These are phyloP conservation scores for Zaprionus gabonicus DNA, from an alignment of 1,140 invertebrate species.

Conservation along the genomic window DNA sequence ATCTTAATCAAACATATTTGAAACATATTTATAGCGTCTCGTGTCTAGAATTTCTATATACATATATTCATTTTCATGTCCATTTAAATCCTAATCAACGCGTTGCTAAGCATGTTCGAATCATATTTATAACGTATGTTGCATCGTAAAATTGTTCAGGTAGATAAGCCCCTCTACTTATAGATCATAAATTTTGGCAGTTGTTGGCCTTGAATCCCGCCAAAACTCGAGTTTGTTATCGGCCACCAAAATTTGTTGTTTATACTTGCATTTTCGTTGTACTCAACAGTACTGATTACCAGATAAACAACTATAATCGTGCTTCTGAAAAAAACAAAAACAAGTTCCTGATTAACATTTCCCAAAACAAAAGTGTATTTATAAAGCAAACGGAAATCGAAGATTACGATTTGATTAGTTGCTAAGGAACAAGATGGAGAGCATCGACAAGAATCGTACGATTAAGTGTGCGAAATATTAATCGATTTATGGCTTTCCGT, in stretches of 20 bases:
- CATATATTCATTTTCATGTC: neutral
- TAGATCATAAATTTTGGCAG: conserved; percentile 66
- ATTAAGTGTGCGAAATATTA: neutral
- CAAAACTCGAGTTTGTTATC: conserved; percentile 58
- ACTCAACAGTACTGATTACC: neutral
- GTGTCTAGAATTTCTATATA: too few relatives aligned
- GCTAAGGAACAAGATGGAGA: conserved; percentile 11
- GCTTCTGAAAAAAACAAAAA: conserved; percentile 29
- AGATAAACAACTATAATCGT: conserved; percentile 42
- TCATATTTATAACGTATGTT: conserved; percentile 28
- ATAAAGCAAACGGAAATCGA: neutral
- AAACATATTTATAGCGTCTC: too few relatives aligned
- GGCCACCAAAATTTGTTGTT: neutral
- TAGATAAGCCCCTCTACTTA: conserved; percentile 52
- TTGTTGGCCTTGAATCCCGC: conserved; percentile 61
- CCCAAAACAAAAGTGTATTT: neutral
- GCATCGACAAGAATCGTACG: neutral
- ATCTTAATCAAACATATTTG: too few relatives aligned
- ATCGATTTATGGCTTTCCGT: neutral
- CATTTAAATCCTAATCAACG: neutral
- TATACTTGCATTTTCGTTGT: conserved; percentile 6
- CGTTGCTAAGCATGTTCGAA: neutral
- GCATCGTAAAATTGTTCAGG: conserved; percentile 46
- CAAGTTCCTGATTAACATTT: conserved; percentile 17
- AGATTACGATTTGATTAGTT: conserved; percentile 15